A percentile compares a stretch with the other conserved stretches of the same genome.
Evolutionary conservation across 2,797 vertebrate species (phyloP).

Genomic region (Ataeniobius toweri): DNA sequence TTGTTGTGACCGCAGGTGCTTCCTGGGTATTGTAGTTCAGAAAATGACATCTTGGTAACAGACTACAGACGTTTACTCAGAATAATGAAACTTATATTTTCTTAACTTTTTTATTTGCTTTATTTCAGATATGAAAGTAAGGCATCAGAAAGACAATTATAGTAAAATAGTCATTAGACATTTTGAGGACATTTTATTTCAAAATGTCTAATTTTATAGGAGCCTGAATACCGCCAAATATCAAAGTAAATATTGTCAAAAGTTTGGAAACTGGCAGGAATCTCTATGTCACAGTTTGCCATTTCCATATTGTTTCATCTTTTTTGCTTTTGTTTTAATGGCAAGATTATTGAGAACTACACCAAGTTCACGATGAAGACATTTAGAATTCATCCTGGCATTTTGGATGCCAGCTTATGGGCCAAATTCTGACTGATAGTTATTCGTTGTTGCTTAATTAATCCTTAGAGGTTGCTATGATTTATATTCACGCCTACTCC

Average conservation of each 20-base stretch:
- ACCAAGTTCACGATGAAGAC: too few species aligned
- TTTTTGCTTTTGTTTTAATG: too few species aligned
- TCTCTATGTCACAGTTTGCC: too few species aligned
- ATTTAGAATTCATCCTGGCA: too few species aligned
- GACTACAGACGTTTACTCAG: background rate
- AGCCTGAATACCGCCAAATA: background rate
- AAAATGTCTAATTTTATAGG: background rate
- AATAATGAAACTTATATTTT: background rate
- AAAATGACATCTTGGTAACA: background rate
- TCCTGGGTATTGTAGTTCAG: conserved; percentile 70
- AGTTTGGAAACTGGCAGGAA: too few species aligned
- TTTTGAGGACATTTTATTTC: background rate
- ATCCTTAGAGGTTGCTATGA: too few species aligned
- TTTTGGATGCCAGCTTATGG: too few species aligned
- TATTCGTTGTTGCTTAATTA: too few species aligned
- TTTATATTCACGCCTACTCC: too few species aligned
- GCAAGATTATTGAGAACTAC: too few species aligned
- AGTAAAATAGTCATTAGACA: background rate
- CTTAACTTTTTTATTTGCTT: background rate
- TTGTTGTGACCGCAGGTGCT: conserved; percentile 60
- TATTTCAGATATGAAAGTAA: background rate
- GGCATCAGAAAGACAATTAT: background rate
- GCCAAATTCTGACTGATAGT: too few species aligned
- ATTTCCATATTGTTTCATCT: too few species aligned
- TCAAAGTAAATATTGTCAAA: background rate